Evolutionary conservation across 2,888 invertebrate species (phyloP).

Genomic region (Oscheius sp.): DNA sequence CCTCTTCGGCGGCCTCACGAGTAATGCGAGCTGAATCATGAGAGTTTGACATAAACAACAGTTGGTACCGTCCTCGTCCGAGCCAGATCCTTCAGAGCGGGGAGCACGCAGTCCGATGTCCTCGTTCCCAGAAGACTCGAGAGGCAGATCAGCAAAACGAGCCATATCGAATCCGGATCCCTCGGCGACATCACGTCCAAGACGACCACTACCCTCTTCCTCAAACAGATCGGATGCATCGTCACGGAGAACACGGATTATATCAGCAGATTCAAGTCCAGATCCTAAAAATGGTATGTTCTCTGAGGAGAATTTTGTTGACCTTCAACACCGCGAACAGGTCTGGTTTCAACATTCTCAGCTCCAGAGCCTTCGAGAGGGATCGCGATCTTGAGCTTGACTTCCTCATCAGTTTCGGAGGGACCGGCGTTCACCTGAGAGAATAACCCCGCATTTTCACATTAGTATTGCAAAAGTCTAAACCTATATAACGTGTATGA

Average conservation of each 20-base stretch:
- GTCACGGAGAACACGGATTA: not conserved
- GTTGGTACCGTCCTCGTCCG: not conserved
- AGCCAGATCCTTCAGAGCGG: constrained; percentile 20
- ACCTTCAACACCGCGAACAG: not conserved
- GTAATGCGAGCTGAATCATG: not conserved
- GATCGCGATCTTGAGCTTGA: not conserved
- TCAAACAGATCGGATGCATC: not conserved
- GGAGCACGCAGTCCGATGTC: not conserved
- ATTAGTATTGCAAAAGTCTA: too few relatives aligned
- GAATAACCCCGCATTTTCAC: not conserved
- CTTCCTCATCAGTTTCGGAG: not conserved
- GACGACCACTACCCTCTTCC: not conserved
- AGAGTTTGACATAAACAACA: not conserved
- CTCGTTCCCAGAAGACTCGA: not conserved
- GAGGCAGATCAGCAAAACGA: constrained; percentile 23
- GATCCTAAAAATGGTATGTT: not conserved
- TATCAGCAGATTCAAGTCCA: not conserved
- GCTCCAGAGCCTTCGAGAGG: constrained; percentile 1
- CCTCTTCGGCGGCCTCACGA: constrained; percentile 18
- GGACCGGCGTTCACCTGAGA: not conserved
- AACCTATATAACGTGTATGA: too few relatives aligned
- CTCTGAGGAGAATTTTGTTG: not conserved
- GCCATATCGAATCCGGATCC: constrained; percentile 11
- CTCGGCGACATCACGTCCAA: not conserved
- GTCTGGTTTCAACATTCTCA: not conserved